Base-by-base conservation (phyloP, 2,113 vertebrate species). In the Camelus bactrianus region DNA sequence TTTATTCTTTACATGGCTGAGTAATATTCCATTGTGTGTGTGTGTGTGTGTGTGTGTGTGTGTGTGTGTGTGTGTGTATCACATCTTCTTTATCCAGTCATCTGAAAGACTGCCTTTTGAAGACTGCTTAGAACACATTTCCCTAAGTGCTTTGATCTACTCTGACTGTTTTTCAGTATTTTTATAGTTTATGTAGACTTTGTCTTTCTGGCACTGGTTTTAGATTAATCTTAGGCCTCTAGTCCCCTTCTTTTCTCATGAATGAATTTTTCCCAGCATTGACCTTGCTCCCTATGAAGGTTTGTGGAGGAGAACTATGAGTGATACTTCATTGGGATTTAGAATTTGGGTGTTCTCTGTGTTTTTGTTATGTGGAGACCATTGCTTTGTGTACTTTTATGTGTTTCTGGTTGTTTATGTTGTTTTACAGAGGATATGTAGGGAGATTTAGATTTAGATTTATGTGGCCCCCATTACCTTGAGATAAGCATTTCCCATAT, bases 341-440 rank as follows among this genome's bases (percentile, higher is more conserved):
- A 56, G n/a, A 65, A 89, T 79, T 69, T 38, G 54, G 13, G 9
- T 76, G 3, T 86, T 94, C 3, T 89, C 19, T 79, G 32, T 87
- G 8, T 81, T 70, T 82, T 92, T 89, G 16, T 77, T 46, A 38
- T 70, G 35, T 84, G 56, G 32, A 42, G 8, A 15, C 6, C 38
- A 69, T 91, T n/a, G 15, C 13, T 92, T 76, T 94, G 19, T 77
- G 42, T 67, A 73, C 13, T 70, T 56, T 87, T 72, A 28, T 54
- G 16, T 92, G 89, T 89, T 95, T 89, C 32, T 79, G 6, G 32
- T 89, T n/a, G 5, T 72, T 94, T 69, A 24, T 94, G 60, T 91
- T 81, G 28, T 70, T 77, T 89, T 65, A 30, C 85, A 16, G 12
- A 52, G n/a, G 58, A 17, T 52, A 28, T 69, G 20, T 80, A 75